Percentiles rank a stretch among this genome's conserved stretches.
Conservation (phyloP, 2,888 invertebrate species). For the Hirtodrosophila confusa region DNA sequence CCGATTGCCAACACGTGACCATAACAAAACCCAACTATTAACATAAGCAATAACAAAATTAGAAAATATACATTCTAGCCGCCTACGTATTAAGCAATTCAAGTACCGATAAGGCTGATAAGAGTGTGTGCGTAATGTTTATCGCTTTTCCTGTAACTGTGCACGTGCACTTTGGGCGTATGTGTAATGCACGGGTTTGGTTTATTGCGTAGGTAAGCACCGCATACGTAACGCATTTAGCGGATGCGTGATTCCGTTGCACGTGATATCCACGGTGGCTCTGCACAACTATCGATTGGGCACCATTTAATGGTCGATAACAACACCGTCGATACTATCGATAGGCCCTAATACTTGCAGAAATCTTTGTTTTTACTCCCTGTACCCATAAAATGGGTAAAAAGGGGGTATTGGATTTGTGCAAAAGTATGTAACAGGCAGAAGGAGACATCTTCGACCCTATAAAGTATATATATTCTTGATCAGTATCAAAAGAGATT, state of each 20-base stretch:
- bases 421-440: too few relatives aligned
- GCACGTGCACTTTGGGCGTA: slow-evolving; percentile 59
- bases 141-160: slow-evolving; percentile 20
- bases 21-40: slow-evolving; percentile 37
- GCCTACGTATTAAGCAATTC: slow-evolving; percentile 19
- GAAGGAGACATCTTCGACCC: too few relatives aligned
- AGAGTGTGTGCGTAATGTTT: slow-evolving; percentile 28
- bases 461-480: too few relatives aligned
- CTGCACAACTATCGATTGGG: too few relatives aligned
- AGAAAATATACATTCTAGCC: slow-evolving; percentile 25
- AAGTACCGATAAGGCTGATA: slow-evolving; percentile 26
- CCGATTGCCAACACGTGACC: slow-evolving; percentile 68
- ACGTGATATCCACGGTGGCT: slow-evolving; percentile 36
- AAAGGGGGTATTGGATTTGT: too few relatives aligned
- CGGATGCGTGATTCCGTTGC: slow-evolving; percentile 21
- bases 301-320: too few relatives aligned
- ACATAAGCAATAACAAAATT: slow-evolving; percentile 16
- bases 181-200: slow-evolving; percentile 38
- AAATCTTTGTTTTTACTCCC: too few relatives aligned
- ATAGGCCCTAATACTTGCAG: too few relatives aligned
- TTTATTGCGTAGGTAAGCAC: slow-evolving; percentile 10
- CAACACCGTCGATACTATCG: too few relatives aligned
- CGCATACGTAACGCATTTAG: slow-evolving; percentile 44
- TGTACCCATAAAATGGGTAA: too few relatives aligned
- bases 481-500: too few relatives aligned